Evolutionary conservation across 2,888 invertebrate genomes (phyloP), one percentile per base, ranked within the genome.

Genomic region (Nephrotoma guestfalica): DNA sequence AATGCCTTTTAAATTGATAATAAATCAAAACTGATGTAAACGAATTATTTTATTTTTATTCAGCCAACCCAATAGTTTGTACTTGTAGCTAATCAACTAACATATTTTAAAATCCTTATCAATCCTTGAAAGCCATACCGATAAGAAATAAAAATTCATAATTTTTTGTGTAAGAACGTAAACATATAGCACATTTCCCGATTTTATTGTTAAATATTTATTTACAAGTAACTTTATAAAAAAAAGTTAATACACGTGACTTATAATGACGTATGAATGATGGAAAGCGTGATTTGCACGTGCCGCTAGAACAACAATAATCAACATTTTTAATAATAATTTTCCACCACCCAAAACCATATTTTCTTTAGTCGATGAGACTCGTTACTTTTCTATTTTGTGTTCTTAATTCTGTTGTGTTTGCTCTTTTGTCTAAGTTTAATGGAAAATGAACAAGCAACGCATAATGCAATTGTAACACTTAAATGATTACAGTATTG

Each of bases 181-280:
- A 9, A 43, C 43, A 4, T 43, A 43, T 43, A 4, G 11, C 15
- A 15, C 51, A 15, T 15, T 51, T 51, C 15, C 51, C 51, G 30
- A 30, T 71, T 71, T 30, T 71, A 30, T 15, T 43, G 6, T 43
- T 43, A 43, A 6, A 43, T 51, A 51, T 51, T 71, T 71, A 9
- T 71, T 71, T 71, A 71, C 30, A 71, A 9, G 71, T 71, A 30
- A 71, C 71, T 71, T 30, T 71, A 57, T 57, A 57, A 57, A 57
- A 57, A 11, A 30, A 30, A 0, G 30, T 30, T 30, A 88, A 88
- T 87, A 90, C 91, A 91, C 91, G 91, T 91, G 91, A 88, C 90
- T 89, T 89, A 89, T 91, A 91, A 91, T 91, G 91, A 91, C 91
- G 90, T 91, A 91, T 91, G 91, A 91, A 91, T 91, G 91, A 91